Conservation (phyloP, 2,797 vertebrate species). For the Aplochiton taeniatus region DNA sequence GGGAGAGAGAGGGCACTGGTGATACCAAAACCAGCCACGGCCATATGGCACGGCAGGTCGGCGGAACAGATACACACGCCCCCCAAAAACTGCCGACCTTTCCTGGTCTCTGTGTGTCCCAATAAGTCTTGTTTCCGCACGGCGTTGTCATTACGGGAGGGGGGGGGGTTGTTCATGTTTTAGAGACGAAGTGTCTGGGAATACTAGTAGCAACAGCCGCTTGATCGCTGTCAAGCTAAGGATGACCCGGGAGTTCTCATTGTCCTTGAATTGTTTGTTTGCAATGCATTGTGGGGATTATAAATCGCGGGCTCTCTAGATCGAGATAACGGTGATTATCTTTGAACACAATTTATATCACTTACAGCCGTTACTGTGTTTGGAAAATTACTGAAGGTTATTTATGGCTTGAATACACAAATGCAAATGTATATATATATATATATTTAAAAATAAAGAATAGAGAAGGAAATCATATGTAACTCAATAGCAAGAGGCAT, state of each 20-base stretch:
- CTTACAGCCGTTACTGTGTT: slow-evolving; percentile 2
- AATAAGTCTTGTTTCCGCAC: slow-evolving; percentile 37
- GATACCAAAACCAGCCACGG: slow-evolving; percentile 63
- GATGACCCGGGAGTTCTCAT: slow-evolving; percentile 7
- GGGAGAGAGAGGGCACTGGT: slow-evolving; percentile 58
- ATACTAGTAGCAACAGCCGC: slow-evolving; percentile 30
- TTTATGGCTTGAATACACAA: too few relatives aligned
- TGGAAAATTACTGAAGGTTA: slow-evolving; percentile 33
- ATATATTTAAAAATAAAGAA: slow-evolving; percentile 48
- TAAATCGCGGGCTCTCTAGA: neutral
- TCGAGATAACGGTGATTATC: neutral
- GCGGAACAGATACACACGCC: slow-evolving; percentile 53
- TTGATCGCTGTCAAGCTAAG: slow-evolving; percentile 5
- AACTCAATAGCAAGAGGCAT: slow-evolving; percentile 61
- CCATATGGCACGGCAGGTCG: slow-evolving; percentile 68
- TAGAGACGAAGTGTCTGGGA: slow-evolving; percentile 31
- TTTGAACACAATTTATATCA: neutral
- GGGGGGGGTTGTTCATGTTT: too few relatives aligned
- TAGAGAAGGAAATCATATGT: slow-evolving; percentile 52
- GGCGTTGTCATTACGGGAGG: too few relatives aligned
- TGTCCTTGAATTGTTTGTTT: neutral
- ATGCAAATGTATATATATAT: slow-evolving; percentile 57
- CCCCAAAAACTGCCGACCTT: too few relatives aligned
- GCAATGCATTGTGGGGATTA: slow-evolving; percentile 1
- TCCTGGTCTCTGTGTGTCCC: slow-evolving; percentile 28